Evolutionary conservation across 2,797 vertebrate genomes (phyloP), one percentile per base, ranked within the genome.

Genomic region (Tadarida brasiliensis): DNA sequence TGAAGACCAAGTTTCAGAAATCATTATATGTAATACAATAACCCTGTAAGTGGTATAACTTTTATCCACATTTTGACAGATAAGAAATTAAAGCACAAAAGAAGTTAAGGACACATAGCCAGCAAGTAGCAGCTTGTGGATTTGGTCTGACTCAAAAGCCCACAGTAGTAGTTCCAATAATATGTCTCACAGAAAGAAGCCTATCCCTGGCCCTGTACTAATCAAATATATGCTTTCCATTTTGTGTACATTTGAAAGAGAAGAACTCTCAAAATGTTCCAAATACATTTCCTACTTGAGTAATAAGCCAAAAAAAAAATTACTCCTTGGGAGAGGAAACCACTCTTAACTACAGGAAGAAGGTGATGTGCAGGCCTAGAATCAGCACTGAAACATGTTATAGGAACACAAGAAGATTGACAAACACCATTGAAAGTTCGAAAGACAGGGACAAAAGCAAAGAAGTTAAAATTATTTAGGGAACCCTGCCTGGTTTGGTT

Each of bases 31-130:
- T 83, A 74, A 26, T 87, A 2, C 28, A 57, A 8, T 39, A 84
- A 65, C 44, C 26, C 33, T 74, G 0, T 92, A 51, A 47, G 12
- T 88, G 16, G 9, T 78, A 26, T 22, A 67, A 14, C 87, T 91
- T 35, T 83, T 71, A 56, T 28, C 63, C 26, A 51, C 39, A 47
- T 74, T 57, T 94, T 88, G 63, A 56, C 24, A 95, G 47, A 71
- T 63, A 63, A 63, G 56, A 90, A 90, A 85, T 35, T 84, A 78
- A 92, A 82, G 20, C 77, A 95, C 24, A n/a, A 17, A 76, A 56
- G 89, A 95, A 57, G 22, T 80, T 57, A 57, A 71, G 24, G 82
- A 76, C 84, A 54, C n/a, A 59, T 3, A 81, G 54, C 33, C 44
- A 63, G 5, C 65, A 82, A 61, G n/a, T n/a, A 76, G 39, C 7